Base-by-base conservation (phyloP, 1,140 invertebrate genomes). In the Drosophila bocki region DNA sequence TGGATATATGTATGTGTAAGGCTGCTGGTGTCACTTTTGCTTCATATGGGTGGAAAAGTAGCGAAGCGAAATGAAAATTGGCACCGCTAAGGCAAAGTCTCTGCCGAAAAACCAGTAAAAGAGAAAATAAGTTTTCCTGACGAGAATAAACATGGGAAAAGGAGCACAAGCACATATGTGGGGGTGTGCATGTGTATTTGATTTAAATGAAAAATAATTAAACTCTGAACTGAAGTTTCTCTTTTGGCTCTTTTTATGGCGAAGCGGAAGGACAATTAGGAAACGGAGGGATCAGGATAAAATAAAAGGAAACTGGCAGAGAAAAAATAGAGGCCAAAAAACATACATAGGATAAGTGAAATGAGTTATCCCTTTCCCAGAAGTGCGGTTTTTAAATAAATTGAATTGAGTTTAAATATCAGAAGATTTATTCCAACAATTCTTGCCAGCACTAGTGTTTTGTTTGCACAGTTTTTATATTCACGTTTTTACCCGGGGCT, bases 201-300 rank as follows among this genome's bases (percentile, higher is more conserved):
- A 88, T 88, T 90, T 90, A 84, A 88, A 84, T 88, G 63, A 63
- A 75, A 85, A 90, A 85, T 90, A 90, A 90, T 90, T 90, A 90
- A 90, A 90, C 75, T 78, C 78, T 63, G 57, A 64, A 88, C 90
- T 90, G 70, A 79, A 84, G 74, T 64, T 77, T 77, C 39, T 41
- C 39, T 47, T 60, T 50, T 56, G 2, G 41, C 42, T 33, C 41
- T 82, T 60, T 63, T 75, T 64, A 61, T 68, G 59, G 69, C 47
- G 33, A 50, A 63, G 19, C 61, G 58, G 47, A 81, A 82, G 77
- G 85, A 90, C 86, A 90, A 90, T 90, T 90, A 91, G 85, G 85
- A 90, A 44, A 45, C 29, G 44, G 32, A 37, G 22, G 32, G 11
- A 26, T 39, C 13, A 22, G 13, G 7, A 61, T 26, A 39, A 42